Percentiles rank a stretch among this genome's conserved stretches.
phyloP scores from a whole-genome alignment of 2,797 vertebrate species.

The Nyctalus aviator region DNA sequence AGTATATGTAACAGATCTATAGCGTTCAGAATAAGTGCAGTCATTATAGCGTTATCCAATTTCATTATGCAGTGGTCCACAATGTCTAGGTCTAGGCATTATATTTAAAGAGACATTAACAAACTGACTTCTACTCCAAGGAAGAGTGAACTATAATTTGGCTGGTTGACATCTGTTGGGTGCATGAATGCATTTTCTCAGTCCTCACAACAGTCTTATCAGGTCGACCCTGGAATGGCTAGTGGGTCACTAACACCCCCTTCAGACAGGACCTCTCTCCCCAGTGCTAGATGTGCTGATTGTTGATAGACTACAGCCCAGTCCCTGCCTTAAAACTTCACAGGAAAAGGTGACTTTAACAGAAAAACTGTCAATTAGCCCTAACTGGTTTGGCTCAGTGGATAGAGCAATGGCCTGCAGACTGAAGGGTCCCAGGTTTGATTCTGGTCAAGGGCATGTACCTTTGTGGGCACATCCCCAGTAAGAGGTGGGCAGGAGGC shows the following conservation, averaged over 20 bases:
- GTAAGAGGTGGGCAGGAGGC: too few relatives aligned
- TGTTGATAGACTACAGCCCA: not conserved
- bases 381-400: too few relatives aligned
- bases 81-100: not conserved
- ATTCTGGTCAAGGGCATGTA: too few relatives aligned
- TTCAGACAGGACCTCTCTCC: fast-evolving
- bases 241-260: not conserved
- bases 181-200: not conserved
- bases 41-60: not conserved
- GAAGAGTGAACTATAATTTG: not conserved
- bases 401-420: too few relatives aligned
- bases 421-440: too few relatives aligned
- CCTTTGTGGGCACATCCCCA: too few relatives aligned
- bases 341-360: not conserved
- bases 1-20: not conserved
- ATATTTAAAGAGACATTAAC: not conserved
- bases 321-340: not conserved
- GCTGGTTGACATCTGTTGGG: not conserved
- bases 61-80: not conserved
- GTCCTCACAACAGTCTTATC: not conserved
- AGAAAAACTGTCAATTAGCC: not conserved
- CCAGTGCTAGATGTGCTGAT: not conserved
- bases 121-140: not conserved
- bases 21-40: not conserved
- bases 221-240: not conserved